These are phyloP conservation scores for Procavia capensis DNA, from an alignment of 2,113 vertebrate species.

Conservation along the genomic window DNA sequence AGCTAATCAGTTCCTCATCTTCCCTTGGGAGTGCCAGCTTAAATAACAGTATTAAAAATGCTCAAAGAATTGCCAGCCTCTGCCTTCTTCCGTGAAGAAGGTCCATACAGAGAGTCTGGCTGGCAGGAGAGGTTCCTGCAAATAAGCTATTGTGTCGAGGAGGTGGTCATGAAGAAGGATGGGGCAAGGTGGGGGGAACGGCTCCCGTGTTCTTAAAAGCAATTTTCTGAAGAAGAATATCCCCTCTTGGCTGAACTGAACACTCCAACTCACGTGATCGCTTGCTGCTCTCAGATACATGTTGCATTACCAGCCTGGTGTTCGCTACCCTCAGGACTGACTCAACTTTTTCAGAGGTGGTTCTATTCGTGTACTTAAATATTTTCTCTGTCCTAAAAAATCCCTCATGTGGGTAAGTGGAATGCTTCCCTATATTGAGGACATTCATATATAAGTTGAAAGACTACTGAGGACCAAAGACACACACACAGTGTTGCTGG, in stretches of 20 bases:
- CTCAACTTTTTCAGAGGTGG: not conserved
- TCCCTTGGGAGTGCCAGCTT: not conserved
- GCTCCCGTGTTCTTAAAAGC: not conserved
- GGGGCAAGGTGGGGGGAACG: not conserved
- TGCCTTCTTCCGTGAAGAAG: not conserved
- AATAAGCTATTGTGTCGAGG: not conserved
- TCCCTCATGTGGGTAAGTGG: not conserved
- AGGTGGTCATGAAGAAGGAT: not conserved
- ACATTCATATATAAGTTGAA: not conserved
- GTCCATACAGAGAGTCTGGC: not conserved
- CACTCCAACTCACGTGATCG: not conserved
- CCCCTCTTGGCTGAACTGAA: not conserved
- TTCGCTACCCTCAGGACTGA: not conserved
- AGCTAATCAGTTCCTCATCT: constrained; percentile 13
- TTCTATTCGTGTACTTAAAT: not conserved
- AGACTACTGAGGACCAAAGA: not conserved
- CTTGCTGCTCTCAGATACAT: not conserved
- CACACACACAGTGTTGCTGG: not conserved
- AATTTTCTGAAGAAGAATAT: not conserved
- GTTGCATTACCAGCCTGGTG: not conserved
- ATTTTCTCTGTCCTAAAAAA: constrained; percentile 18
- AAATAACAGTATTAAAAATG: constrained; percentile 23
- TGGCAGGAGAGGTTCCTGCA: not conserved
- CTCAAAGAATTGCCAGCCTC: not conserved
- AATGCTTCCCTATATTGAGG: not conserved